These are phyloP conservation scores for Craterocephalus amniculus DNA, from an alignment of 2,797 vertebrate species.

Conservation along the genomic window DNA sequence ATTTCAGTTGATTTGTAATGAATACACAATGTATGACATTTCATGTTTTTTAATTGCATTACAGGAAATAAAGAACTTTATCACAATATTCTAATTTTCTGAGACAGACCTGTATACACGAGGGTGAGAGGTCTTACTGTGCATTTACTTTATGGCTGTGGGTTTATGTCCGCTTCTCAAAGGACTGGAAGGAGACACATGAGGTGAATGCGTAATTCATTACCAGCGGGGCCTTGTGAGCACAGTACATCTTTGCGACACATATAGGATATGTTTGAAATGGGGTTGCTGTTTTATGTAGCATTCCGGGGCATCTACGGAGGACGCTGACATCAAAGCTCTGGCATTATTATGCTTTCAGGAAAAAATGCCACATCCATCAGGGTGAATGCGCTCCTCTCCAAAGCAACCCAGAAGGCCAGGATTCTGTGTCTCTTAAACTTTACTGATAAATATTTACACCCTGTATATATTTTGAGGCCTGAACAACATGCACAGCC, in stretches of 20 bases:
- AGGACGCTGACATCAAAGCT: constrained; percentile 59
- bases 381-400: constrained; percentile 58
- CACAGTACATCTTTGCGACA: constrained; percentile 64
- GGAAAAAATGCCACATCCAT: constrained; percentile 62
- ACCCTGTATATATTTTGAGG: constrained; percentile 72
- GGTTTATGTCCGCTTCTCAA: constrained; percentile 58
- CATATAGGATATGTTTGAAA: constrained; percentile 59
- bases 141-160: constrained; percentile 67
- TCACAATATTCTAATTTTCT: no score
- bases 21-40: no score
- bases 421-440: constrained; percentile 56
- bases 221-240: constrained; percentile 42
- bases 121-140: constrained; percentile 59
- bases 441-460: constrained; percentile 74
- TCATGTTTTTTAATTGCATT: no score
- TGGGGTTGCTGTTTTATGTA: constrained; percentile 68
- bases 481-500: constrained; percentile 47
- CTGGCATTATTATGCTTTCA: constrained; percentile 71
- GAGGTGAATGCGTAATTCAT: constrained; percentile 66
- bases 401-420: constrained; percentile 46
- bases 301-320: constrained; percentile 49
- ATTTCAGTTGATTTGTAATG: no score
- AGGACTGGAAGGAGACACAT: constrained; percentile 34
- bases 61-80: no score
- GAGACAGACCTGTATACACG: no score